Conservation (phyloP, 2,888 invertebrate genomes). For the Nomada flava region DNA sequence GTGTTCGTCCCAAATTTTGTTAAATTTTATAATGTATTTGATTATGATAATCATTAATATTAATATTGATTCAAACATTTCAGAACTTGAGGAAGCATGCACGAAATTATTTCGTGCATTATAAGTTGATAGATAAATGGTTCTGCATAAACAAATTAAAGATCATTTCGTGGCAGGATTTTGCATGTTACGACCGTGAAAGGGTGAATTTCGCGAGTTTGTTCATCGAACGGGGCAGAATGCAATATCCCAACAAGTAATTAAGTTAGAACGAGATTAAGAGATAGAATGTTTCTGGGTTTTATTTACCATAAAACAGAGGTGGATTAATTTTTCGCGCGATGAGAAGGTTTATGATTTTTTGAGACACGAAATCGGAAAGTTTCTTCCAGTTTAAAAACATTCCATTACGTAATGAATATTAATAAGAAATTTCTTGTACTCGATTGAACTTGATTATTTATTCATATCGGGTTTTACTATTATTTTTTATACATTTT, state of each 20-base stretch:
- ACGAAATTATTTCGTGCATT: too few relatives aligned
- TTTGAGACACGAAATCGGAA: constrained; percentile 51
- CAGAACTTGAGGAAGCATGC: too few relatives aligned
- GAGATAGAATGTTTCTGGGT: constrained; percentile 61
- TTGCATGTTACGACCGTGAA: constrained; percentile 8
- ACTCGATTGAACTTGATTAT: too few relatives aligned
- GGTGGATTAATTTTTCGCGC: constrained; percentile 57
- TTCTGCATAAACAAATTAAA: neutral
- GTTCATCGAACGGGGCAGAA: constrained; percentile 37
- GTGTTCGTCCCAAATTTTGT: neutral
- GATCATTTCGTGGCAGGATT: constrained; percentile 10
- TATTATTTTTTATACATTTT: neutral
- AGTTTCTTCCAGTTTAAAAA: constrained; percentile 44
- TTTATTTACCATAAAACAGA: constrained; percentile 65
- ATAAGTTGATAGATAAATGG: neutral
- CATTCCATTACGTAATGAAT: constrained; percentile 38
- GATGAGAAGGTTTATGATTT: constrained; percentile 56
- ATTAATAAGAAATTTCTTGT: neutral
- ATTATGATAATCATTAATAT: too few relatives aligned
- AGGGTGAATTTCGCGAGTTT: constrained; percentile 27
- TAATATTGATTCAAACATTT: too few relatives aligned
- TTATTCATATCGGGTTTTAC: too few relatives aligned
- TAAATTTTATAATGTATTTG: neutral
- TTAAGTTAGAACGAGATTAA: constrained; percentile 63
- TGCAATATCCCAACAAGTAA: constrained; percentile 60